A percentile compares a stretch with the other conserved stretches of the same genome.
These are phyloP conservation scores for Luperina testacea DNA, from an alignment of 2,888 invertebrate species.

Conservation along the genomic window DNA sequence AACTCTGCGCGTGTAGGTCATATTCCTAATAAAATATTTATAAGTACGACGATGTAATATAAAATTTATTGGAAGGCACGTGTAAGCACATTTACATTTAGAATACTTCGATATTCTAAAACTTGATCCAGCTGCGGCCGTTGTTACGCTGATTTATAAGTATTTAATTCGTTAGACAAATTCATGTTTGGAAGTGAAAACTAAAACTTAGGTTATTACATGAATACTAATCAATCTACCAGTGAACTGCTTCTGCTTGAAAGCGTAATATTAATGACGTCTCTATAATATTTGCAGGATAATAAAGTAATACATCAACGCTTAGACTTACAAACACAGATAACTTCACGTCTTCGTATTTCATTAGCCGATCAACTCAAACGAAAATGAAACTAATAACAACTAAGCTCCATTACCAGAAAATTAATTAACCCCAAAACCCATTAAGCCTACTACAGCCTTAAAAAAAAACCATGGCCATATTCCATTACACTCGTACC, in stretches of 20 bases:
- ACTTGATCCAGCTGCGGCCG: background rate
- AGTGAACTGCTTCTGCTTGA: background rate
- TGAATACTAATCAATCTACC: slow-evolving; percentile 7
- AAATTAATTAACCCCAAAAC: background rate
- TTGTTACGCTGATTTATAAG: background rate
- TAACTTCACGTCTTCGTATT: background rate
- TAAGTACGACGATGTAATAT: slow-evolving; percentile 13
- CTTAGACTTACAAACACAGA: background rate
- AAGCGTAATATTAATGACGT: background rate
- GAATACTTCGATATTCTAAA: slow-evolving; percentile 5
- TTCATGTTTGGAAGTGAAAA: slow-evolving; percentile 22
- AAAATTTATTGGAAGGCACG: slow-evolving; percentile 25
- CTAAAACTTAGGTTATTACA: background rate
- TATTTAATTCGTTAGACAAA: slow-evolving; percentile 1
- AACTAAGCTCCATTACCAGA: background rate
- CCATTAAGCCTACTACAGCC: background rate
- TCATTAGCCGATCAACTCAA: background rate
- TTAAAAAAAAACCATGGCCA: background rate
- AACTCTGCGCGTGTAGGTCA: slow-evolving; percentile 25
- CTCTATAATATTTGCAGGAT: background rate
- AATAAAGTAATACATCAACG: too few species aligned
- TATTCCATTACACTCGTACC: background rate
- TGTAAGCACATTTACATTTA: slow-evolving; percentile 2
- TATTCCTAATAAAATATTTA: slow-evolving; percentile 40
- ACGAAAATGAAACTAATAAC: background rate